phyloP scores from a whole-genome alignment of 2,113 vertebrate species.

The Ochotona curzoniae region DNA sequence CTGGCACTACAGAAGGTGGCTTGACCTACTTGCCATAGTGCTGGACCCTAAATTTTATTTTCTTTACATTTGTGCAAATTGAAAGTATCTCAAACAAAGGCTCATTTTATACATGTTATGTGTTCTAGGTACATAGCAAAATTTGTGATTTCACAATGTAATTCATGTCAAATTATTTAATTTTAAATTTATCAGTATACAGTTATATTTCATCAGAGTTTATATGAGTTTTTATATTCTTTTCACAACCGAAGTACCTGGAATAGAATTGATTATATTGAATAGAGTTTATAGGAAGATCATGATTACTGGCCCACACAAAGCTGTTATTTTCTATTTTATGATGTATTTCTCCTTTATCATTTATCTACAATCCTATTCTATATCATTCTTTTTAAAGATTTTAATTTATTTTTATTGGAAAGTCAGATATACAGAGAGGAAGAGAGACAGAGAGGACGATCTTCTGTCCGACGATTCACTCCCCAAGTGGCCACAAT shows the following conservation, averaged over 20 bases:
- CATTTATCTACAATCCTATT: not conserved
- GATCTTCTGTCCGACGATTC: too few relatives aligned
- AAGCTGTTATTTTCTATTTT: not conserved
- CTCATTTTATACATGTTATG: not conserved
- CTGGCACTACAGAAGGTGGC: too few relatives aligned
- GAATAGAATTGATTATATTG: not conserved
- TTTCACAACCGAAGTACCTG: not conserved
- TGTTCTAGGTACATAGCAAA: not conserved
- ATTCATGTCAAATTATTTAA: not conserved
- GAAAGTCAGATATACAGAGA: too few relatives aligned
- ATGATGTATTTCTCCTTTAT: not conserved
- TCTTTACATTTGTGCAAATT: not conserved
- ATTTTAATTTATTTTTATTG: too few relatives aligned
- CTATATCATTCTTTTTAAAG: too few relatives aligned
- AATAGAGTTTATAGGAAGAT: not conserved
- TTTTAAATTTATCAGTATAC: not conserved
- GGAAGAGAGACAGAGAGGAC: too few relatives aligned
- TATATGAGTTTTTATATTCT: constrained; percentile 35
- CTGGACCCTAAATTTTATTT: too few relatives aligned
- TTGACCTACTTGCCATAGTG: too few relatives aligned
- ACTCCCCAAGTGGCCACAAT: too few relatives aligned
- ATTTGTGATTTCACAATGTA: not conserved
- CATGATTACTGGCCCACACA: not conserved
- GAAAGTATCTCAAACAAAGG: not conserved
- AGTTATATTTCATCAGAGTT: not conserved